These are phyloP conservation scores for Leptura quadrifasciata DNA, from an alignment of 2,888 invertebrate genomes.

Conservation along the genomic window DNA sequence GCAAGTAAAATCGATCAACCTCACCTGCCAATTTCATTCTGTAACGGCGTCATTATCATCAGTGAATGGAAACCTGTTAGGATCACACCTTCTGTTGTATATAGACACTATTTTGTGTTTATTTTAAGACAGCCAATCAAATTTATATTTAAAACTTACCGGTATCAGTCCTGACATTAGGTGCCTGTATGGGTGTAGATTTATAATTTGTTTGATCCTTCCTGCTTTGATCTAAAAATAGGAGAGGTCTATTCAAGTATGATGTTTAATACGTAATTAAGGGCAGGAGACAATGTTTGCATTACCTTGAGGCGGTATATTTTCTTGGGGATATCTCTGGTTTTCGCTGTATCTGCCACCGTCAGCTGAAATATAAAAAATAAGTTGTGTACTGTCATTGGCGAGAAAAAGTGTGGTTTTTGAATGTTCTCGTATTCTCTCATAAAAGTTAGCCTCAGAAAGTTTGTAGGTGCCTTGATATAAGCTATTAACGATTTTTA, in stretches of 20 bases:
- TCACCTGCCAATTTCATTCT: neutral
- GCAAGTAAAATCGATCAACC: neutral
- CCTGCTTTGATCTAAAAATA: constrained; percentile 36
- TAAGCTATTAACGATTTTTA: no score
- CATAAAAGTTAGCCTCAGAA: no score
- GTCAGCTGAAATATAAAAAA: constrained; percentile 49
- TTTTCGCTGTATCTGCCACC: constrained; percentile 21
- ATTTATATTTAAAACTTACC: constrained; percentile 34
- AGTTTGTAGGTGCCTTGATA: no score
- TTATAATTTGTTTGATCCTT: constrained; percentile 41
- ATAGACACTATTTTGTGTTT: neutral
- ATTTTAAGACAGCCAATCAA: neutral
- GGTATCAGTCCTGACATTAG: constrained; percentile 30
- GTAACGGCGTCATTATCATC: neutral
- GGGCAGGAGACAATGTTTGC: constrained; percentile 6
- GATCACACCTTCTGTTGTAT: neutral
- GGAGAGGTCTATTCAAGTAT: constrained; percentile 8
- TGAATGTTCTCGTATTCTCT: neutral
- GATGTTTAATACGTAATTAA: constrained; percentile 36
- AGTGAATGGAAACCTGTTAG: neutral
- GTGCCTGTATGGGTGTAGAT: constrained; percentile 26
- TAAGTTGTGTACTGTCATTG: no score
- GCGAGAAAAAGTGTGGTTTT: no score
- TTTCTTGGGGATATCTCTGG: constrained; percentile 45
- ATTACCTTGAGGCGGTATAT: constrained; percentile 44